phyloP scores from a whole-genome alignment of 2,888 invertebrate genomes.

The Metalampra italica region DNA sequence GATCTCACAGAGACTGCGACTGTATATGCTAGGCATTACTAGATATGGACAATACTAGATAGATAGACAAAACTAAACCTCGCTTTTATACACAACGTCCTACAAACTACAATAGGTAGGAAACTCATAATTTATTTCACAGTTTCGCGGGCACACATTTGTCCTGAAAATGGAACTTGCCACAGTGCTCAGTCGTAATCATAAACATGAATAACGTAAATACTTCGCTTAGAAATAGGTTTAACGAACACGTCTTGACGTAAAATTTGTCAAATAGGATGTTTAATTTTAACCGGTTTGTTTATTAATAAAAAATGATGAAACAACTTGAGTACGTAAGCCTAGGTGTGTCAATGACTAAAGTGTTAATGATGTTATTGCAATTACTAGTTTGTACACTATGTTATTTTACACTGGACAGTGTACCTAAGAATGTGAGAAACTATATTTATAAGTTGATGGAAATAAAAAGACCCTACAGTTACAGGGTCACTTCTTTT shows the following conservation, averaged over 20 bases:
- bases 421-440: too few species aligned
- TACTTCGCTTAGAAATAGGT: slow-evolving; percentile 21
- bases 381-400: too few species aligned
- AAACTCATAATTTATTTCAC: not conserved
- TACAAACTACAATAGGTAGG: too few species aligned
- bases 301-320: slow-evolving; percentile 48
- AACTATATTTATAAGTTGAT: too few species aligned
- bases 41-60: too few species aligned
- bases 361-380: not conserved
- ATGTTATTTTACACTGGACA: too few species aligned
- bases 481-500: too few species aligned
- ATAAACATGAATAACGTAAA: slow-evolving; percentile 28
- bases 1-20: too few species aligned
- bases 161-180: slow-evolving; percentile 10
- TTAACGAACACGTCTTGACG: slow-evolving; percentile 7
- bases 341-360: slow-evolving; percentile 20
- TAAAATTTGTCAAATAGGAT: slow-evolving; percentile 44
- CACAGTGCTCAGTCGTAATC: slow-evolving; percentile 29
- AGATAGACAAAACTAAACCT: too few species aligned
- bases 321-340: slow-evolving; percentile 30
- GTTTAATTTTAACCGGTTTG: slow-evolving; percentile 42
- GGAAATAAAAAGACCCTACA: too few species aligned
- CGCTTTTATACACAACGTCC: too few species aligned
- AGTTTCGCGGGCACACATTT: not conserved
- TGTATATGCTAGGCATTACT: too few species aligned